Conservation (phyloP, 2,113 vertebrate genomes). For the Pelvicachromis taeniatus region DNA sequence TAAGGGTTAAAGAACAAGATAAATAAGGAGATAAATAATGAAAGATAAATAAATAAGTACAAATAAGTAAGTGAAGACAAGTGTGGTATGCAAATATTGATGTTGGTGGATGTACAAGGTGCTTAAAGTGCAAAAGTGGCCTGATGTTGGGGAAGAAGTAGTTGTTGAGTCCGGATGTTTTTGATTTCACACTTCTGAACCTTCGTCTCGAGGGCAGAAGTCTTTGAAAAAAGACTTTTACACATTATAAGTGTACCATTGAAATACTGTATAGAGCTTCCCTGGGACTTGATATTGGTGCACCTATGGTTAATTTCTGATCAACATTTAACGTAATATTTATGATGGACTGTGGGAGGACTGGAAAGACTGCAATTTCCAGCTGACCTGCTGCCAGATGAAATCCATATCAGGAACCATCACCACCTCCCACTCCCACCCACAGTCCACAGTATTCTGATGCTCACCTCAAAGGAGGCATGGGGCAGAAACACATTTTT, state of each 20-base stretch:
- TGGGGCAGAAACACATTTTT: background rate
- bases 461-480: background rate
- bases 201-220: too few species aligned
- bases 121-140: too few species aligned
- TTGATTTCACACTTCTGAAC: too few species aligned
- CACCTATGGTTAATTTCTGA: background rate
- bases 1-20: too few species aligned
- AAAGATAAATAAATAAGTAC: too few species aligned
- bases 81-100: too few species aligned
- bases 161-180: too few species aligned
- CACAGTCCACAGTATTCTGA: background rate
- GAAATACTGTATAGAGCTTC: background rate
- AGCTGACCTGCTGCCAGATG: background rate
- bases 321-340: background rate
- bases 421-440: background rate
- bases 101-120: too few species aligned
- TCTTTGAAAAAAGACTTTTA: background rate
- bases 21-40: too few species aligned
- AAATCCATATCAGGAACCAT: background rate
- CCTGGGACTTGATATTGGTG: background rate
- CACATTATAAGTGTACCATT: background rate
- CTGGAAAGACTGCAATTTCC: background rate
- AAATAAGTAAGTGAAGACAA: too few species aligned
- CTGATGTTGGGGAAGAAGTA: too few species aligned
- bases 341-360: background rate